These are phyloP conservation scores for Florisuga fusca DNA, from an alignment of 2,797 vertebrate genomes.

Conservation along the genomic window DNA sequence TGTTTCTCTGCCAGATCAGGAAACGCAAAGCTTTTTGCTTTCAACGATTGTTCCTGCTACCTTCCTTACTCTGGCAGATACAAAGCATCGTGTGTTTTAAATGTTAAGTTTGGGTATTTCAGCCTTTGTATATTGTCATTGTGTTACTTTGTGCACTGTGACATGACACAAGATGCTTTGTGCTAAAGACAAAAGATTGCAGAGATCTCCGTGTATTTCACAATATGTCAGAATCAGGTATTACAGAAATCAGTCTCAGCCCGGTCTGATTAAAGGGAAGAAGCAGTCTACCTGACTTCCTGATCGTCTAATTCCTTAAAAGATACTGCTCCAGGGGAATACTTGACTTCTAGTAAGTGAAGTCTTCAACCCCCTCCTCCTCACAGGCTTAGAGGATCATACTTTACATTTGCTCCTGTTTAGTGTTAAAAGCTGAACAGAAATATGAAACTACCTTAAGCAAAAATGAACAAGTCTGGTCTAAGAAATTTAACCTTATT, in stretches of 20 bases:
- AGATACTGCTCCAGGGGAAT: conserved; percentile 46
- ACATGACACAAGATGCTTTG: conserved; percentile 6
- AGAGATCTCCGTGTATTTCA: background rate
- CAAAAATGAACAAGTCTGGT: conserved; percentile 40
- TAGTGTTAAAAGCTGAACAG: conserved; percentile 31
- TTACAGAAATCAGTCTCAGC: background rate
- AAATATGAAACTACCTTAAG: conserved; percentile 43
- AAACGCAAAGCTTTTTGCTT: background rate
- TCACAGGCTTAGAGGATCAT: conserved; percentile 8
- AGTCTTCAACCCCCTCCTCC: background rate
- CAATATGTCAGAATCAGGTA: background rate
- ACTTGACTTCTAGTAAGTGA: conserved; percentile 1
- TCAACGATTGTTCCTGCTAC: background rate
- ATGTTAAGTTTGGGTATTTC: background rate
- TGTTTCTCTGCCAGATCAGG: background rate
- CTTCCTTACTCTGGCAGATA: background rate
- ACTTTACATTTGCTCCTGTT: background rate
- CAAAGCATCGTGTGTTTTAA: too few relatives aligned
- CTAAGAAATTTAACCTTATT: conserved; percentile 8
- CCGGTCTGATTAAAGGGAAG: conserved; percentile 42
- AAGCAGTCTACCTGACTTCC: conserved; percentile 38
- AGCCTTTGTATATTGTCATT: background rate
- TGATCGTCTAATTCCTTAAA: conserved; percentile 56
- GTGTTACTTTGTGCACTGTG: background rate
- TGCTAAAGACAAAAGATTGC: conserved; percentile 27